Conservation (phyloP, 1,140 invertebrate genomes). For the Mesaphorura yosii region DNA sequence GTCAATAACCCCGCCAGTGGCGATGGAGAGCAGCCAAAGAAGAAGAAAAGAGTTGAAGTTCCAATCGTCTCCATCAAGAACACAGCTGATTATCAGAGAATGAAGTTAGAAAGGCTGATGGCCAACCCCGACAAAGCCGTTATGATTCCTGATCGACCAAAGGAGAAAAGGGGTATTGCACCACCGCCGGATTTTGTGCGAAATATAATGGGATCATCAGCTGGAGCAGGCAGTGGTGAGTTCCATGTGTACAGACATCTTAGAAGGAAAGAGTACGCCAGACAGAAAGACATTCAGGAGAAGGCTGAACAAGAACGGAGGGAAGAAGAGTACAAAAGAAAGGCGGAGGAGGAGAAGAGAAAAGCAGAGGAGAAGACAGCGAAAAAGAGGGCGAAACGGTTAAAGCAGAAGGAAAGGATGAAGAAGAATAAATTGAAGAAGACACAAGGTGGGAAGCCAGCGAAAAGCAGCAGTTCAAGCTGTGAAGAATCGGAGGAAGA, state of each 20-base stretch:
- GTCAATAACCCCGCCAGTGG: too few relatives aligned
- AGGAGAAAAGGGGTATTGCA: constrained; percentile 59
- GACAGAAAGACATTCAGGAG: constrained; percentile 84
- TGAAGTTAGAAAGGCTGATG: constrained; percentile 28
- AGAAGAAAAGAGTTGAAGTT: constrained; percentile 19
- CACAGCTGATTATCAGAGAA: constrained; percentile 30
- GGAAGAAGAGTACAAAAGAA: constrained; percentile 68
- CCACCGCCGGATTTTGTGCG: constrained; percentile 87
- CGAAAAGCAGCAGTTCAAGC: not conserved
- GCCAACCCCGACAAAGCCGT: constrained; percentile 62
- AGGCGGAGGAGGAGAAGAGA: constrained; percentile 65
- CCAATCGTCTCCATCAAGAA: constrained; percentile 24
- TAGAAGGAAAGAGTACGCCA: constrained; percentile 81
- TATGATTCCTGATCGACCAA: constrained; percentile 68
- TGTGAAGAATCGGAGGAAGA: not conserved
- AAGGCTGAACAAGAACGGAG: constrained; percentile 68
- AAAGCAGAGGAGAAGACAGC: constrained; percentile 65
- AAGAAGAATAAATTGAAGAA: constrained; percentile 36
- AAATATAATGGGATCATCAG: constrained; percentile 78
- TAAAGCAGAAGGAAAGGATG: constrained; percentile 56
- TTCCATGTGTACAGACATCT: constrained; percentile 96
- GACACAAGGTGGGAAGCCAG: not conserved
- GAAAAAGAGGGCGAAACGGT: constrained; percentile 69
- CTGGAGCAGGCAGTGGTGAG: constrained; percentile 93
- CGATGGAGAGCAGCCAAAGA: constrained; percentile 21